These are phyloP conservation scores for Thamnophis sirtalis DNA, from an alignment of 2,113 vertebrate species.

Conservation along the genomic window DNA sequence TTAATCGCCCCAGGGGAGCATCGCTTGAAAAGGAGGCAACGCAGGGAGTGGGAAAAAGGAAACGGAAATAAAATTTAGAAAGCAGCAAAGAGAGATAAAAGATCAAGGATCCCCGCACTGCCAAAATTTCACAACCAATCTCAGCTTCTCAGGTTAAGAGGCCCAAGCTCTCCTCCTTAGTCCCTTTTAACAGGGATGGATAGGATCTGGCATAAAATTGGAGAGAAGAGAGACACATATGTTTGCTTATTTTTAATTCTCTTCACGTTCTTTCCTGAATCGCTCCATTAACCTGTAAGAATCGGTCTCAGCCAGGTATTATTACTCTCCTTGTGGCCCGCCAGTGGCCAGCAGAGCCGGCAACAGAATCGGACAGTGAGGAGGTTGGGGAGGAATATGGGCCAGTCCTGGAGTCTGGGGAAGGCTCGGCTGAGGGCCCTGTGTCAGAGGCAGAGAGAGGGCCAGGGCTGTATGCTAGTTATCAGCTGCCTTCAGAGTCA, in stretches of 20 bases:
- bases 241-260: not conserved
- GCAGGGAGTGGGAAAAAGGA: not conserved
- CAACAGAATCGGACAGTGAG: too few species aligned
- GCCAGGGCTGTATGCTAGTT: too few species aligned
- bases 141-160: not conserved
- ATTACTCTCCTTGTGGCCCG: not conserved
- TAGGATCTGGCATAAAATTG: not conserved
- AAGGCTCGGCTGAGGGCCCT: too few species aligned
- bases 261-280: not conserved
- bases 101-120: not conserved
- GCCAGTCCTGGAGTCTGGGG: too few species aligned
- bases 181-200: not conserved
- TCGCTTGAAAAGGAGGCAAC: not conserved
- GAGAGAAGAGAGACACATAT: not conserved
- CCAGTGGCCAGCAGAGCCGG: too few species aligned
- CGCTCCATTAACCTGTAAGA: not conserved
- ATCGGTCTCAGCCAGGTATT: not conserved
- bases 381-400: too few species aligned
- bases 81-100: not conserved
- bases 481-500: too few species aligned
- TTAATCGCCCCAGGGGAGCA: not conserved
- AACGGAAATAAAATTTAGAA: not conserved
- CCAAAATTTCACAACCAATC: not conserved
- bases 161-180: conserved; percentile 26
- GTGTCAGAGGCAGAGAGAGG: too few species aligned